Percentiles rank a stretch among this genome's conserved stretches.
Evolutionary conservation across 2,888 invertebrate genomes (phyloP).

Genomic region (Drosophila ezoana): DNA sequence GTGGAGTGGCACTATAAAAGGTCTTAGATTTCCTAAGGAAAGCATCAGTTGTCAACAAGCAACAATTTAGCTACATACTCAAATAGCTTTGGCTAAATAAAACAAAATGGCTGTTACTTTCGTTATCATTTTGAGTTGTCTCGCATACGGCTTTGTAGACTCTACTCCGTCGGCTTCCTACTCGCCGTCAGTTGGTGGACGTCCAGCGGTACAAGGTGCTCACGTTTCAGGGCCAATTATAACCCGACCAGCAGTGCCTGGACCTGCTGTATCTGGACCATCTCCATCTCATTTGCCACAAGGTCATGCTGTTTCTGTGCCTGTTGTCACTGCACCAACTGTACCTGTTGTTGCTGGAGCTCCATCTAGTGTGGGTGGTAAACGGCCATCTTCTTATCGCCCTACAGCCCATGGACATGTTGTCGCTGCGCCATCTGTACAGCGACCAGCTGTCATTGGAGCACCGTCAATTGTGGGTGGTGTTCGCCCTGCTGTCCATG

Average conservation of each 20-base stretch:
- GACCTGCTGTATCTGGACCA: not conserved
- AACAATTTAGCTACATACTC: not conserved
- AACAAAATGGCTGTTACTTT: slow-evolving; percentile 15
- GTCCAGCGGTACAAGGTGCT: not conserved
- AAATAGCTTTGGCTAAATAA: not conserved
- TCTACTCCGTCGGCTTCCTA: not conserved
- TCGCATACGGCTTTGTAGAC: slow-evolving; percentile 6
- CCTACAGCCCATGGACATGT: not conserved
- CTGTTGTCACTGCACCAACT: not conserved
- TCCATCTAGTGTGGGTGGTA: not conserved
- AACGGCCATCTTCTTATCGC: not conserved
- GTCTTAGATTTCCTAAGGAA: not conserved
- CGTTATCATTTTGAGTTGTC: slow-evolving; percentile 20
- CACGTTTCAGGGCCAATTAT: not conserved
- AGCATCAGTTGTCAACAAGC: slow-evolving; percentile 20
- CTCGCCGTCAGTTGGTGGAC: not conserved
- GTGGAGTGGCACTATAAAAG: slow-evolving; percentile 17
- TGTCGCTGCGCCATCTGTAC: not conserved
- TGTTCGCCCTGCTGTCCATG: not conserved
- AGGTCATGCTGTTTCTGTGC: not conserved
- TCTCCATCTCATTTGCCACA: not conserved
- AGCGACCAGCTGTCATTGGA: not conserved
- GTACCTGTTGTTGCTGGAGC: not conserved
- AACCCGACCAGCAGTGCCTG: not conserved
- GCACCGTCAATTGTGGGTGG: slow-evolving; percentile 1